Evolutionary conservation across 2,113 vertebrate genomes (phyloP), one percentile per base, ranked within the genome.

Genomic region (Halichoerus grypus): DNA sequence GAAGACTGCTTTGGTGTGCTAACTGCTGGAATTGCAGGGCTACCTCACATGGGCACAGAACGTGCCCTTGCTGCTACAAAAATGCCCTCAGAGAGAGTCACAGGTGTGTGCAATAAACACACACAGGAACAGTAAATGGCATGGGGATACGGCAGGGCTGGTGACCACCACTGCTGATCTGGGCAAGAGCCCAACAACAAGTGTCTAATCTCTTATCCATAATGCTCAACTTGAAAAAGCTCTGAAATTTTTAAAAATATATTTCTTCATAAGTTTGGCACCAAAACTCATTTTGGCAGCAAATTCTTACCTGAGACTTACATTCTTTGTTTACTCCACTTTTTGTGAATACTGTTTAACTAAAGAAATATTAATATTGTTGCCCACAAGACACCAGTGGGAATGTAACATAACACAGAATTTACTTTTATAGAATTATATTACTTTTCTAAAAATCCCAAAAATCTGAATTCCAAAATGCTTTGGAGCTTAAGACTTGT

Each of bases 301-400:
- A 89, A 80, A 94, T 67, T 88, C 55, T 74, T 91, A 74, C 11
- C 4, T 74, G 33, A 67, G 42, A 19, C 87, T 74, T 24, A 82
- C 33, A 63, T 55, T 42, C 24, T 92, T 93, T 91, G 46, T 57
- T 74, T 61, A 61, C 39, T 84, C 36, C 19, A 74, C 7, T 49
- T 96, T 80, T 10, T n/a, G 92, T 86, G 33, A 74, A 80, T 61
- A 96, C 49, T 89, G 86, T 92, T 89, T 95, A 36, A 79, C 8
- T 74, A 89, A 91, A 49, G 87, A 94, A 94, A 67, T 49, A 94
- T 42, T 80, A 79, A 49, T 46, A 94, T 57, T 16, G 57, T 57
- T 72, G 53, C 63, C 13, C 31, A 79, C 36, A 12, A 87, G 57
- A 39, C 2, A 91, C 42, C 39, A 80, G 11, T 22, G 31, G 31